Percentiles rank a stretch among this genome's conserved stretches.
phyloP scores from a whole-genome alignment of 2,113 vertebrate genomes.

The Cryptoleucopteryx plumbea region DNA sequence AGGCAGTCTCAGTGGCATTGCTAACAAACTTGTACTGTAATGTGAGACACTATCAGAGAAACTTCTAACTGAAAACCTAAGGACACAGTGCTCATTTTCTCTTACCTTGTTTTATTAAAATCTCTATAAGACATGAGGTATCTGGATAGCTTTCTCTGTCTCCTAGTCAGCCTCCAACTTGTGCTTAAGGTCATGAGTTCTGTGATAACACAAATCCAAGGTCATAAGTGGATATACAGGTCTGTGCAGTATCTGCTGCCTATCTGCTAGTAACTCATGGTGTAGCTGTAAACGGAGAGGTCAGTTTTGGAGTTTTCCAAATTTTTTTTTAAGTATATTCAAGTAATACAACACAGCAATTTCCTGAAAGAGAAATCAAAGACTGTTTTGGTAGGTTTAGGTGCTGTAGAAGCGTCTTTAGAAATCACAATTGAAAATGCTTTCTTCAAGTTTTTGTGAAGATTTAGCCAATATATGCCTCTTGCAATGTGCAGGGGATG shows the following conservation, averaged over 20 bases:
- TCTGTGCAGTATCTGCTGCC: background rate
- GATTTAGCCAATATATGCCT: background rate
- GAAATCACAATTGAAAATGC: background rate
- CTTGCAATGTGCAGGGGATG: background rate
- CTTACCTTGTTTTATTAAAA: background rate
- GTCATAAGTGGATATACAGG: background rate
- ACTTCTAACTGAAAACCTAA: background rate
- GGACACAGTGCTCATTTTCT: background rate
- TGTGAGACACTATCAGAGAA: background rate
- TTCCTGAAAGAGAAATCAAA: background rate
- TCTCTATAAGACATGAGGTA: background rate
- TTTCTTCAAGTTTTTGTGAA: background rate
- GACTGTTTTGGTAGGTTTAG: background rate
- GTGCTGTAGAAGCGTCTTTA: background rate
- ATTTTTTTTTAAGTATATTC: background rate
- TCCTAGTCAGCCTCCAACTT: background rate
- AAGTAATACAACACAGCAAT: background rate
- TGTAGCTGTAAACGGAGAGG: background rate
- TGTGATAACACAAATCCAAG: background rate
- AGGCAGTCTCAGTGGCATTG: background rate
- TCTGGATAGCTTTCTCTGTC: background rate
- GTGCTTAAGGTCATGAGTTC: background rate
- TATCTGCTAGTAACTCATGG: accelerated
- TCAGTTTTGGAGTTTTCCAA: background rate
- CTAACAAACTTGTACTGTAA: background rate